Conservation (phyloP, 2,888 invertebrate species). For the Diadromus collaris region DNA sequence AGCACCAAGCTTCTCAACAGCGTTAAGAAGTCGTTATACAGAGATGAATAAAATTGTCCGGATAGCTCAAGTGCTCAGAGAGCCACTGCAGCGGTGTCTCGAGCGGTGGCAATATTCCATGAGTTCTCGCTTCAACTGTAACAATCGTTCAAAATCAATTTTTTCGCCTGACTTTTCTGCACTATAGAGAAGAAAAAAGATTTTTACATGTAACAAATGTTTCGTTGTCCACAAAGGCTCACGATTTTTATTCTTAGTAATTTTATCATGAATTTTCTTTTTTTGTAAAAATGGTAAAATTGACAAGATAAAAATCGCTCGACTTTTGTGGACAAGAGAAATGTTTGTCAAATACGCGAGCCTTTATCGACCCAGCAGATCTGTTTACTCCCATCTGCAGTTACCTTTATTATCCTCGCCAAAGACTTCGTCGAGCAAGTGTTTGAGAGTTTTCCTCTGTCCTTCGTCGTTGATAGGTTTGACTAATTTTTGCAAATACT, state of each 20-base stretch:
- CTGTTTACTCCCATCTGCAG: slow-evolving; percentile 1
- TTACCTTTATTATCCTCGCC: slow-evolving; percentile 78
- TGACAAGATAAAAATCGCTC: background rate
- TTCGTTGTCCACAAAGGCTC: slow-evolving; percentile 1
- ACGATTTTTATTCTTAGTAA: background rate
- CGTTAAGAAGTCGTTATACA: slow-evolving; percentile 81
- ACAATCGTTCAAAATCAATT: slow-evolving; percentile 64
- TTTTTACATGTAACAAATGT: background rate
- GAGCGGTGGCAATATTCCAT: slow-evolving; percentile 93
- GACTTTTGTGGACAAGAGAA: too few relatives aligned
- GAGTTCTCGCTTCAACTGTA: slow-evolving; percentile 90
- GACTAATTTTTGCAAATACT: slow-evolving; percentile 88
- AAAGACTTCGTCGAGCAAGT: slow-evolving; percentile 87
- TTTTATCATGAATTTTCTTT: background rate
- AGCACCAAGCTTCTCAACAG: slow-evolving; percentile 16
- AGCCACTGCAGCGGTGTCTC: slow-evolving; percentile 98
- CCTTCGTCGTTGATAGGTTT: slow-evolving; percentile 89
- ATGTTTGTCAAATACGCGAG: background rate
- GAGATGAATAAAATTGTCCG: slow-evolving; percentile 98
- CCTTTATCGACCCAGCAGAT: background rate
- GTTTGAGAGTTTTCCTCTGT: slow-evolving; percentile 86
- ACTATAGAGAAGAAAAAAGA: background rate
- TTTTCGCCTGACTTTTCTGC: background rate
- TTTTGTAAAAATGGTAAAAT: background rate
- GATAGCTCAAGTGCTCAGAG: slow-evolving; percentile 98